Conservation (phyloP, 2,113 vertebrate species). For the Falco punctatus region DNA sequence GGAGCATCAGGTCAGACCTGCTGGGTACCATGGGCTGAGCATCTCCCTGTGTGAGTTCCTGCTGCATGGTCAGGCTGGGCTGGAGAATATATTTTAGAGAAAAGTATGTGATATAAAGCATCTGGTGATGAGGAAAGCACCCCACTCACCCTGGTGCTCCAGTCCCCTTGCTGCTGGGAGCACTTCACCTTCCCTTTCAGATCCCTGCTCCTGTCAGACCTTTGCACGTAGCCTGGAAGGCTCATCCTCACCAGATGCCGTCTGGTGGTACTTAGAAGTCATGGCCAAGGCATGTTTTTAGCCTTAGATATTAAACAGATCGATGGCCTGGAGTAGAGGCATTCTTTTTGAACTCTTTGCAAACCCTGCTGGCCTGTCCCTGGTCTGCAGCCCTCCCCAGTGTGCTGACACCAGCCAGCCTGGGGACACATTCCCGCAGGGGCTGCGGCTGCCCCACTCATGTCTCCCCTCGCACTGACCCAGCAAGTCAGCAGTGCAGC, state of each 20-base stretch:
- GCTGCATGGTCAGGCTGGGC: not conserved
- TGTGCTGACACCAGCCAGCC: accelerated
- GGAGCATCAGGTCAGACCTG: not conserved
- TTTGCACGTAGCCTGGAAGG: not conserved
- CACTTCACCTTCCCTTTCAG: not conserved
- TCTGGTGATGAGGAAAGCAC: not conserved
- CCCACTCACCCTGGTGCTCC: too few species aligned
- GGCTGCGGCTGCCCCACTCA: not conserved
- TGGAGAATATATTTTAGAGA: too few species aligned
- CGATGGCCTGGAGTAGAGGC: not conserved
- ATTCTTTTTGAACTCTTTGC: not conserved
- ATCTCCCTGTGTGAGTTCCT: not conserved
- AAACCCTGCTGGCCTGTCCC: not conserved
- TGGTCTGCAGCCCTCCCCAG: too few species aligned
- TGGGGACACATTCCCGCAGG: not conserved
- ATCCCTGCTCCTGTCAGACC: not conserved
- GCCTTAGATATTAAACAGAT: too few species aligned
- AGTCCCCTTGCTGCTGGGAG: not conserved
- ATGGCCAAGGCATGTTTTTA: not conserved
- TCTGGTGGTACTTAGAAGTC: not conserved
- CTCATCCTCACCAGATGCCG: accelerated
- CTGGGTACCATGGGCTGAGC: not conserved
- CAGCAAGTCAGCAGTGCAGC: not conserved
- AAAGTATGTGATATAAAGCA: not conserved
- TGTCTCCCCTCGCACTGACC: not conserved